These are phyloP conservation scores for Solea solea DNA, from an alignment of 2,113 vertebrate species.

Conservation along the genomic window DNA sequence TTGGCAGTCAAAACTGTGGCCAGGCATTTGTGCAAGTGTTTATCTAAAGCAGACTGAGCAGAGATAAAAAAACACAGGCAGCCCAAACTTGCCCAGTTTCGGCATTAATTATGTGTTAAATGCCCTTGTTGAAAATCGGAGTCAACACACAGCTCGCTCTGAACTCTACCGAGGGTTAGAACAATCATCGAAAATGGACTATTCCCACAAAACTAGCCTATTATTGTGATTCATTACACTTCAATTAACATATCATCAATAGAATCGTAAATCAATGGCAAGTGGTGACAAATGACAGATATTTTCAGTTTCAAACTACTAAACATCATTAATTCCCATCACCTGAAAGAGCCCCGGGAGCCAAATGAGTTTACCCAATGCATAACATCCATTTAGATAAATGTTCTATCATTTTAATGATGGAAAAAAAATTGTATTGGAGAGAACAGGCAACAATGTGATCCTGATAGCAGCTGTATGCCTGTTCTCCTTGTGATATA, in stretches of 20 bases:
- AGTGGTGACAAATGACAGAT: conserved; percentile 82
- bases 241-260: conserved; percentile 82
- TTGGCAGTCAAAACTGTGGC: conserved; percentile 87
- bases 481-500: conserved; percentile 70
- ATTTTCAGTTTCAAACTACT: conserved; percentile 82
- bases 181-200: conserved; percentile 61
- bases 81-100: conserved; percentile 35
- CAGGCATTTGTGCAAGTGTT: conserved; percentile 64
- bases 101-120: conserved; percentile 71
- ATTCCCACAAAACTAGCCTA: conserved; percentile 65
- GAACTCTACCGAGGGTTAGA: conserved; percentile 57
- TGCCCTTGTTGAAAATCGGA: conserved; percentile 61
- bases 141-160: conserved; percentile 63
- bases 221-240: conserved; percentile 78
- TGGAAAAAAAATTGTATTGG: conserved; percentile 66
- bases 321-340: conserved; percentile 85
- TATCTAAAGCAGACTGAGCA: conserved; percentile 64
- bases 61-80: conserved; percentile 56
- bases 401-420: conserved; percentile 80
- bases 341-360: conserved; percentile 81
- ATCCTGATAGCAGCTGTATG: conserved; percentile 65
- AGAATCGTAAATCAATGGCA: conserved; percentile 78
- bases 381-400: conserved; percentile 82
- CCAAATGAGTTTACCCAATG: conserved; percentile 82
- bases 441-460: conserved; percentile 60